These are phyloP conservation scores for Glyphotaelius pellucidus DNA, from an alignment of 2,888 invertebrate species.

Conservation along the genomic window DNA sequence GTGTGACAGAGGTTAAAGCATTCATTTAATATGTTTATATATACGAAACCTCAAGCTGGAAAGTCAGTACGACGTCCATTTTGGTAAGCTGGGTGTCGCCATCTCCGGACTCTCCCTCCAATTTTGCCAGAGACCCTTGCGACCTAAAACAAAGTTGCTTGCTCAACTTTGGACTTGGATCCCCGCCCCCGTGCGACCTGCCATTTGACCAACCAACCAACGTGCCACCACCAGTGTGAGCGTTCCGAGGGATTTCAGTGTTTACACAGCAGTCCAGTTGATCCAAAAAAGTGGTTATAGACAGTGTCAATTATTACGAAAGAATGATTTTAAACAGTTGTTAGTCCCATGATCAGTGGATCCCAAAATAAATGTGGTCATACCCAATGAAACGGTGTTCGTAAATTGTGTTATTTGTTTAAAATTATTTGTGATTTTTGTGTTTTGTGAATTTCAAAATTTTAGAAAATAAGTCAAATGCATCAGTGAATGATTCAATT, in stretches of 20 bases:
- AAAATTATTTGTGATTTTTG: not conserved
- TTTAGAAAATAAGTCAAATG: not conserved
- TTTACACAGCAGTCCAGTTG: not conserved
- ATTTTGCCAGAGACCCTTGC: slow-evolving; percentile 93
- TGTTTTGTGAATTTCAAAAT: not conserved
- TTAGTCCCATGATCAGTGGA: not conserved
- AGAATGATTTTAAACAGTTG: not conserved
- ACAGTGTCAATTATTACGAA: not conserved
- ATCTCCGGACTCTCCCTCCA: slow-evolving; percentile 97
- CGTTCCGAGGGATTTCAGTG: not conserved
- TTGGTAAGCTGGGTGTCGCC: slow-evolving; percentile 97
- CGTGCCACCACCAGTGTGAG: slow-evolving; percentile 41
- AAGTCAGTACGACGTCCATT: slow-evolving; percentile 98
- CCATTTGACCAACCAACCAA: slow-evolving; percentile 31
- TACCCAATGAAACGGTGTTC: not conserved
- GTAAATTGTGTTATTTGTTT: not conserved
- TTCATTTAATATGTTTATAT: not conserved
- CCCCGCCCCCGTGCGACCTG: slow-evolving; percentile 77
- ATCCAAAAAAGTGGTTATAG: not conserved
- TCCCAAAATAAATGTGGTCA: not conserved
- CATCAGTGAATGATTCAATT: not conserved
- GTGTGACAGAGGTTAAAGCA: not conserved
- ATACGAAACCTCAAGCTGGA: slow-evolving; percentile 92
- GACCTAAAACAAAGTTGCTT: slow-evolving; percentile 85
- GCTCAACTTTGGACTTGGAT: slow-evolving; percentile 79